phyloP scores from a whole-genome alignment of 2,888 invertebrate species.

The Drosophila stalkeri region DNA sequence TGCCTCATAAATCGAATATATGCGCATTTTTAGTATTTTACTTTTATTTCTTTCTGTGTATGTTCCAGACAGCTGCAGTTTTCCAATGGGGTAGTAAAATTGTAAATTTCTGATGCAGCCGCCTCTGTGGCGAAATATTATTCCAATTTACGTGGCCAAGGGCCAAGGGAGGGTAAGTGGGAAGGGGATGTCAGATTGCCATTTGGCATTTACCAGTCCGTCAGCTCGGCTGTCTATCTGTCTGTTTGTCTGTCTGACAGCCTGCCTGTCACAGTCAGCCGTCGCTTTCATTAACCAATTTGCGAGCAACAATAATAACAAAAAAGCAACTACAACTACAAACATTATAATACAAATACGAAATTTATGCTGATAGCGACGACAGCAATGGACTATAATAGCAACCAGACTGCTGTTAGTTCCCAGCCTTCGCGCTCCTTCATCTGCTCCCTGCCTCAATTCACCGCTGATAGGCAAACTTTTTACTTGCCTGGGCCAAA shows the following conservation, averaged over 20 bases:
- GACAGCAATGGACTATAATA: conserved; percentile 56
- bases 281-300: conserved; percentile 74
- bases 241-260: not conserved
- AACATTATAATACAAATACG: conserved; percentile 81
- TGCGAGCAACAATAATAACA: conserved; percentile 36
- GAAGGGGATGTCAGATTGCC: conserved; percentile 31
- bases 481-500: conserved; percentile 70
- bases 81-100: conserved; percentile 35
- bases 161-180: conserved; percentile 7
- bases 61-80: conserved; percentile 57
- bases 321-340: conserved; percentile 27
- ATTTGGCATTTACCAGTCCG: conserved; percentile 37
- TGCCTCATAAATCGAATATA: conserved; percentile 61
- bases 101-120: conserved; percentile 60
- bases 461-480: conserved; percentile 64
- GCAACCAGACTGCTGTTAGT: conserved; percentile 58
- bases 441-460: not conserved
- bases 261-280: conserved; percentile 33
- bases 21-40: conserved; percentile 54
- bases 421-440: conserved; percentile 4
- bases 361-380: conserved; percentile 71
- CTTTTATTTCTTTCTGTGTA: conserved; percentile 1
- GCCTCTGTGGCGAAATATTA: conserved; percentile 48
- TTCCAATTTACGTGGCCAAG: conserved; percentile 50
- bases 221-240: conserved; percentile 12